A percentile compares a stretch with the other conserved stretches of the same genome.
Conservation (phyloP, 2,113 vertebrate species). For the Lynx canadensis region DNA sequence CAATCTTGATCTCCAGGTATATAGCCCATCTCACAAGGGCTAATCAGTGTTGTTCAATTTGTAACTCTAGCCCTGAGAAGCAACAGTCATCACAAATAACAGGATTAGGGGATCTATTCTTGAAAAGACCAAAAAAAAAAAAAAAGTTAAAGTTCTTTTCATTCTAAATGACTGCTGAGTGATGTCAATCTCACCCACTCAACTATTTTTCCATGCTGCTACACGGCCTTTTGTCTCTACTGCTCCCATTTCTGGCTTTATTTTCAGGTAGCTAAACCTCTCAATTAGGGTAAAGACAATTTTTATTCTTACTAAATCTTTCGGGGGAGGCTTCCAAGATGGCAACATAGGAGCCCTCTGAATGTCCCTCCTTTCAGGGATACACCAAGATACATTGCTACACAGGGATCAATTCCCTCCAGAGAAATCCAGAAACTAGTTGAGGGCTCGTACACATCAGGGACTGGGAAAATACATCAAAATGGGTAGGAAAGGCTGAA, state of each 20-base stretch:
- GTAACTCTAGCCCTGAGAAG: neutral
- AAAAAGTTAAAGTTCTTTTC: neutral
- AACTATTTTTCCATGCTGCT: neutral
- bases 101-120: neutral
- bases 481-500: neutral
- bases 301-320: slow-evolving; percentile 3
- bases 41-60: neutral
- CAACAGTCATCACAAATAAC: neutral
- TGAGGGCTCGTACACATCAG: too few species aligned
- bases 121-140: neutral
- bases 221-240: neutral
- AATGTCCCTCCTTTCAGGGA: too few species aligned
- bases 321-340: neutral
- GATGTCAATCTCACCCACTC: neutral
- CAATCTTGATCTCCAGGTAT: neutral
- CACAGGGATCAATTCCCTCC: too few species aligned
- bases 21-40: neutral
- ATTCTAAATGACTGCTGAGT: neutral
- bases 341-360: neutral
- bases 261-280: neutral
- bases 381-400: too few species aligned
- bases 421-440: too few species aligned
- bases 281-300: neutral
- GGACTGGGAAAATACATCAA: too few species aligned
- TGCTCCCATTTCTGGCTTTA: neutral